Evolutionary conservation across 2,888 invertebrate species (phyloP).

Genomic region (Nymphalis urticae): DNA sequence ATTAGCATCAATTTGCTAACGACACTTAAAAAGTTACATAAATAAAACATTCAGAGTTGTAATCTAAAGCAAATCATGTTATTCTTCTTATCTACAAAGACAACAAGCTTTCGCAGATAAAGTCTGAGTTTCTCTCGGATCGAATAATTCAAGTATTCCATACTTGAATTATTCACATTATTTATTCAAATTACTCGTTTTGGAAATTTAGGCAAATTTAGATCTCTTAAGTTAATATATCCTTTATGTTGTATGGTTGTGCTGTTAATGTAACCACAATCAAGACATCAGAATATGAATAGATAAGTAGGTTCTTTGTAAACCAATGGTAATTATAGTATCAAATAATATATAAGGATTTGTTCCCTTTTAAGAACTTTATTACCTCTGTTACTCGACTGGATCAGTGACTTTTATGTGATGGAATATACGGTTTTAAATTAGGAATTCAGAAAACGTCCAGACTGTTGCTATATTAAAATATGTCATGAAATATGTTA

Average conservation of each 20-base stretch:
- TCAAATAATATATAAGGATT: no score
- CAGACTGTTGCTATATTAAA: no score
- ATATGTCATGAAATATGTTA: no score
- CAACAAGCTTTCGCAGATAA: conserved; percentile 1
- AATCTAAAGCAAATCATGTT: conserved; percentile 4
- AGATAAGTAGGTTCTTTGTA: no score
- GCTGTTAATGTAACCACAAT: neutral
- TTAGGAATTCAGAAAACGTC: no score
- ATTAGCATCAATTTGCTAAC: conserved; percentile 1
- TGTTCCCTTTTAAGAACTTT: no score
- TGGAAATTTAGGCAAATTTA: conserved; percentile 26
- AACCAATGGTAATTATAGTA: no score
- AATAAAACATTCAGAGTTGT: neutral
- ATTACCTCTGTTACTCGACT: no score
- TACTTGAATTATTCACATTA: conserved; percentile 21
- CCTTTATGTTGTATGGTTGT: neutral
- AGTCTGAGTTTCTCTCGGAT: neutral
- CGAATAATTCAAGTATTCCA: conserved; percentile 24
- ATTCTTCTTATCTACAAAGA: conserved; percentile 6
- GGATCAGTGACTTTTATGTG: no score
- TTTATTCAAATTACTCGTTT: conserved; percentile 25
- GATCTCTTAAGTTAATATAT: neutral
- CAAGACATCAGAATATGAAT: no score
- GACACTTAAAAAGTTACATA: neutral
- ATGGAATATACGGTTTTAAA: no score